These are phyloP conservation scores for Plebejus anna DNA, from an alignment of 2,888 invertebrate genomes.

Conservation along the genomic window DNA sequence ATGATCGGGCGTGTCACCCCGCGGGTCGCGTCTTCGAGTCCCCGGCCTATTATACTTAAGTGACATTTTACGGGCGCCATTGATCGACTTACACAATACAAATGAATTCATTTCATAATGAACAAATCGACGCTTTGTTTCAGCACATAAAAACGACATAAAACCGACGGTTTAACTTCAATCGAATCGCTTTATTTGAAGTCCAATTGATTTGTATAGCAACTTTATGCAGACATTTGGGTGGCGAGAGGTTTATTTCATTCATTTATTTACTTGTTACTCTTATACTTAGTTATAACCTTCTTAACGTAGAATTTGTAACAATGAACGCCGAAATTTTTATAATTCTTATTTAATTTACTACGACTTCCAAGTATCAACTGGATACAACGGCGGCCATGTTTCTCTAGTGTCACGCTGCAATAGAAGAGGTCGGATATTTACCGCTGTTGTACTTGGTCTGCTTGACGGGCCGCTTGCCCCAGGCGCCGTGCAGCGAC, in stretches of 20 bases:
- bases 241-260: neutral
- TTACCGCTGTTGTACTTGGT: slow-evolving; percentile 61
- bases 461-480: slow-evolving; percentile 82
- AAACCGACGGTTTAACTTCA: slow-evolving; percentile 8
- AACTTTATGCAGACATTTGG: neutral
- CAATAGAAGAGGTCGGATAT: neutral
- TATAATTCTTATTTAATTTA: too few species aligned
- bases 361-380: too few species aligned
- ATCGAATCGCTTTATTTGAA: slow-evolving; percentile 8
- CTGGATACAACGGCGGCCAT: neutral
- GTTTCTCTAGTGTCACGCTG: neutral
- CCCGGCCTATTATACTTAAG: neutral
- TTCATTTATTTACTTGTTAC: neutral
- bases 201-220: slow-evolving; percentile 1
- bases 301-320: neutral
- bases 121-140: slow-evolving; percentile 4
- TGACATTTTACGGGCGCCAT: neutral
- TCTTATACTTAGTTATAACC: neutral
- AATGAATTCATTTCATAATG: slow-evolving; percentile 7
- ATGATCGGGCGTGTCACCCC: neutral
- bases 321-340: too few species aligned
- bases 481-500: slow-evolving; percentile 86
- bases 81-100: neutral
- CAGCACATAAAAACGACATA: slow-evolving; percentile 14
- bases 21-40: neutral